Percentiles rank a stretch among this genome's conserved stretches.
These are phyloP conservation scores for Agriopis leucophaearia DNA, from an alignment of 2,888 invertebrate species.

Conservation along the genomic window DNA sequence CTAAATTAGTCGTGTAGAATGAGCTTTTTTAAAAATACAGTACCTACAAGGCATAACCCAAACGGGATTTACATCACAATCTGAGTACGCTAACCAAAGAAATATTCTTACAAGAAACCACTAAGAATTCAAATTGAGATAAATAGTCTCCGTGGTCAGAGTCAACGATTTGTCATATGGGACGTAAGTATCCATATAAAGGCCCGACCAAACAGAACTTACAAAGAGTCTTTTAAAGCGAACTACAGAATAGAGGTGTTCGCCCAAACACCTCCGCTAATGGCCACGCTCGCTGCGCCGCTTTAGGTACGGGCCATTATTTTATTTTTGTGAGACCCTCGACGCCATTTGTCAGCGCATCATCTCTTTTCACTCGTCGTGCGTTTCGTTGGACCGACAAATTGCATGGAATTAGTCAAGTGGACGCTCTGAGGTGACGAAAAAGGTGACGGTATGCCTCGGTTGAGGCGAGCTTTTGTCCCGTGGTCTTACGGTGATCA, in stretches of 20 bases:
- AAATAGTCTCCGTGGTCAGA: slow-evolving; percentile 71
- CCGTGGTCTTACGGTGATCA: slow-evolving; percentile 73
- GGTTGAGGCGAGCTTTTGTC: slow-evolving; percentile 59
- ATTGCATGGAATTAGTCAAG: slow-evolving; percentile 84
- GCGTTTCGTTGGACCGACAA: slow-evolving; percentile 80
- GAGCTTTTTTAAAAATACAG: too few species aligned
- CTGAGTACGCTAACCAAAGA: slow-evolving; percentile 21
- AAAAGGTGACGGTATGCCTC: slow-evolving; percentile 82
- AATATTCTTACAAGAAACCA: slow-evolving; percentile 31
- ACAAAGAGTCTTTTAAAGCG: slow-evolving; percentile 83
- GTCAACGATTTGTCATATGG: slow-evolving; percentile 80
- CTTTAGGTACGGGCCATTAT: slow-evolving; percentile 84
- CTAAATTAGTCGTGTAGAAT: too few species aligned
- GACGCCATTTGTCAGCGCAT: slow-evolving; percentile 83
- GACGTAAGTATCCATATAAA: slow-evolving; percentile 82
- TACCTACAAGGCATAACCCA: slow-evolving; percentile 6
- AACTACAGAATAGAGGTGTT: slow-evolving; percentile 83
- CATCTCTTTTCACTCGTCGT: slow-evolving; percentile 82
- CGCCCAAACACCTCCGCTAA: slow-evolving; percentile 85
- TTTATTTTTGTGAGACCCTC: slow-evolving; percentile 84
- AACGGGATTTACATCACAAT: slow-evolving; percentile 27
- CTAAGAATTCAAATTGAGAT: slow-evolving; percentile 63
- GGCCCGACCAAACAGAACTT: slow-evolving; percentile 81
- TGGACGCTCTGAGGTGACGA: slow-evolving; percentile 83
- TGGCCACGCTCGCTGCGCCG: slow-evolving; percentile 77